These are phyloP conservation scores for Liopterus haemorrhoidalis DNA, from an alignment of 2,888 invertebrate species.

Conservation along the genomic window DNA sequence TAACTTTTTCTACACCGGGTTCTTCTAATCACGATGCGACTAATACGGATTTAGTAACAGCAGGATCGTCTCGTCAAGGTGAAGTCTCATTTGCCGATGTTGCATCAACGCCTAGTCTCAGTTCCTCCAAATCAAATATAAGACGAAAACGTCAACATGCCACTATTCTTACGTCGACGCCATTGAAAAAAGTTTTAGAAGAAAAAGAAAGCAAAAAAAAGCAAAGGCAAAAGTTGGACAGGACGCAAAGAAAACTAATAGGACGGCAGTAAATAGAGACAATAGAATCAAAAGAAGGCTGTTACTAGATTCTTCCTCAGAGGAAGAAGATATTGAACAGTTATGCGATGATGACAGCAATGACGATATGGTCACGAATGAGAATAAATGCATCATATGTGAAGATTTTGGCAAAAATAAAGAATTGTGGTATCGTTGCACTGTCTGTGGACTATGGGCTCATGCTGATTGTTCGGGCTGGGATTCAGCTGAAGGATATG, in stretches of 20 bases:
- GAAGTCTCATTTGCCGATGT: too few relatives aligned
- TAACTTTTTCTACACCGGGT: too few relatives aligned
- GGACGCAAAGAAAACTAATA: constrained; percentile 17
- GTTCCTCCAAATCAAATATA: too few relatives aligned
- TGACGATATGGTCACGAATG: constrained; percentile 19
- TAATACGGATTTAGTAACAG: constrained; percentile 16
- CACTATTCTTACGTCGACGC: constrained; percentile 33
- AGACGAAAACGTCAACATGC: constrained; percentile 34
- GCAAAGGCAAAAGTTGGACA: too few relatives aligned
- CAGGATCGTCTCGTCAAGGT: too few relatives aligned
- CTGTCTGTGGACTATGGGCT: constrained; percentile 24
- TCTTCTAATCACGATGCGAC: too few relatives aligned
- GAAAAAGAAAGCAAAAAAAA: constrained; percentile 27
- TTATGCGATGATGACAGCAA: constrained; percentile 20
- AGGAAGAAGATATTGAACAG: too few relatives aligned
- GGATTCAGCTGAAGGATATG: constrained; percentile 20
- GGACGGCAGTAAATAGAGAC: constrained; percentile 6
- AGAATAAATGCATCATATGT: constrained; percentile 24
- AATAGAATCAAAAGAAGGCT: constrained; percentile 14
- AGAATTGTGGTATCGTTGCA: constrained; percentile 27
- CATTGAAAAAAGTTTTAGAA: constrained; percentile 23
- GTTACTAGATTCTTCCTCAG: constrained; percentile 16
- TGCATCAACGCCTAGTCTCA: too few relatives aligned
- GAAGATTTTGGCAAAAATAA: constrained; percentile 24
- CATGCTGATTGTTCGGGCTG: constrained; percentile 22